Conservation (phyloP, 2,113 vertebrate genomes). For the Glaucidium brasilianum region DNA sequence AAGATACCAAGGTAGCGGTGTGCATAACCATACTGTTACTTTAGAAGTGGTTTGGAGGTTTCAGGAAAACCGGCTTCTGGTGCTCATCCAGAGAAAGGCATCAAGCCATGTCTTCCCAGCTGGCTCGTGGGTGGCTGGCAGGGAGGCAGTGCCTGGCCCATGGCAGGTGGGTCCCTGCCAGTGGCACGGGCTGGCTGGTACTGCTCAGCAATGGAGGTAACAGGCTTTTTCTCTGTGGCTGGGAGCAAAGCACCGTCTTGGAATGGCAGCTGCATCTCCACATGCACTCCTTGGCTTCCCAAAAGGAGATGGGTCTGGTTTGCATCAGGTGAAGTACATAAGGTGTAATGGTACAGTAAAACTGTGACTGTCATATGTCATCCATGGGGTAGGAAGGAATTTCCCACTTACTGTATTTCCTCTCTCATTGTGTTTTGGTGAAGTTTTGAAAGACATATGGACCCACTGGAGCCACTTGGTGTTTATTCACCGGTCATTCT, state of each 20-base stretch:
- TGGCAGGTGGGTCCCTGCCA: background rate
- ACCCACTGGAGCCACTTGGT: background rate
- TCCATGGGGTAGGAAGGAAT: background rate
- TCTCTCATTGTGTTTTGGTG: background rate
- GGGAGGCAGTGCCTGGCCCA: background rate
- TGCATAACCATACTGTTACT: accelerated
- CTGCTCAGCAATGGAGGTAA: accelerated
- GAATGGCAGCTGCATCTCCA: background rate
- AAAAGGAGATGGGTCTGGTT: accelerated
- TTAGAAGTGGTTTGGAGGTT: background rate
- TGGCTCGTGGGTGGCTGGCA: background rate
- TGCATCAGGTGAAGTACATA: accelerated
- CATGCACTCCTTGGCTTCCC: accelerated
- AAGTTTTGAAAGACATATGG: background rate
- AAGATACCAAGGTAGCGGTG: accelerated
- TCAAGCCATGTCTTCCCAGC: background rate
- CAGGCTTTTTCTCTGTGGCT: background rate
- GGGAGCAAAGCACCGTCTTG: background rate
- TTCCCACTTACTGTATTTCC: background rate
- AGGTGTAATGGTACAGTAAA: background rate
- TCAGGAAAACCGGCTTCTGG: background rate
- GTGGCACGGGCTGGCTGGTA: background rate
- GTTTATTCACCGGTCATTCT: background rate
- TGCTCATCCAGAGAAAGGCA: background rate
- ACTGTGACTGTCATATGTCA: accelerated